phyloP scores from a whole-genome alignment of 2,888 invertebrate genomes.

The Aethes cnicana region DNA sequence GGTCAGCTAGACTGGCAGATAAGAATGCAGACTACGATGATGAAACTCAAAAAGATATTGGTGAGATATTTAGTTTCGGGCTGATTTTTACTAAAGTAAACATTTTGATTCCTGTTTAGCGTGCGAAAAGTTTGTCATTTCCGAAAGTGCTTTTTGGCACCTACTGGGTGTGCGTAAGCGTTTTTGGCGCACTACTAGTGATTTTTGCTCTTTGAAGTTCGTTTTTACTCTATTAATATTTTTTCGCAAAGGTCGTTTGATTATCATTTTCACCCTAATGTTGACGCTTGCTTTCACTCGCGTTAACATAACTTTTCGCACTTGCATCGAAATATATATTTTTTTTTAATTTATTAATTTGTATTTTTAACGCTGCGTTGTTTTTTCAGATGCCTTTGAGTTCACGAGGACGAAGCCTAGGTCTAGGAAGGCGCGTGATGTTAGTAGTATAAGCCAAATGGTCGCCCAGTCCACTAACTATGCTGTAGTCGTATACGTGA shows the following conservation, averaged over 20 bases:
- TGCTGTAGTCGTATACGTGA: slow-evolving; percentile 49
- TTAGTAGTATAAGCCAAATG: slow-evolving; percentile 44
- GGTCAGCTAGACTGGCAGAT: slow-evolving; percentile 51
- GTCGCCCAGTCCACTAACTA: slow-evolving; percentile 41
- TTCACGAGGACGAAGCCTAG: slow-evolving; percentile 62
- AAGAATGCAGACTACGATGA: slow-evolving; percentile 57
- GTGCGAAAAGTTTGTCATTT: too few relatives aligned
- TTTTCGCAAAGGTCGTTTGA: too few relatives aligned
- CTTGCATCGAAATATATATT: slow-evolving; percentile 1
- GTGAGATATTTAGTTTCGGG: slow-evolving; percentile 47
- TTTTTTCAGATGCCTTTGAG: slow-evolving; percentile 70
- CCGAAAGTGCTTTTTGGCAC: too few relatives aligned
- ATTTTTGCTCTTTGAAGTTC: too few relatives aligned
- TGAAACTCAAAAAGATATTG: slow-evolving; percentile 53
- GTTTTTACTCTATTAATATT: too few relatives aligned
- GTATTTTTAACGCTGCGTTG: too few relatives aligned
- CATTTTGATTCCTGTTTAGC: too few relatives aligned
- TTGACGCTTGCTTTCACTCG: not conserved
- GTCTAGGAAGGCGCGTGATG: slow-evolving; percentile 61
- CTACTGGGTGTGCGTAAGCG: too few relatives aligned
- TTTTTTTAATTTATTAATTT: too few relatives aligned
- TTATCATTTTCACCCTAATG: too few relatives aligned
- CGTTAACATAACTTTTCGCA: not conserved
- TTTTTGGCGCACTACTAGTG: too few relatives aligned
- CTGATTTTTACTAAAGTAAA: too few relatives aligned